Percentiles rank a stretch among this genome's conserved stretches.
Conservation (phyloP, 2,113 vertebrate species). For the Actenoides lindsayi region DNA sequence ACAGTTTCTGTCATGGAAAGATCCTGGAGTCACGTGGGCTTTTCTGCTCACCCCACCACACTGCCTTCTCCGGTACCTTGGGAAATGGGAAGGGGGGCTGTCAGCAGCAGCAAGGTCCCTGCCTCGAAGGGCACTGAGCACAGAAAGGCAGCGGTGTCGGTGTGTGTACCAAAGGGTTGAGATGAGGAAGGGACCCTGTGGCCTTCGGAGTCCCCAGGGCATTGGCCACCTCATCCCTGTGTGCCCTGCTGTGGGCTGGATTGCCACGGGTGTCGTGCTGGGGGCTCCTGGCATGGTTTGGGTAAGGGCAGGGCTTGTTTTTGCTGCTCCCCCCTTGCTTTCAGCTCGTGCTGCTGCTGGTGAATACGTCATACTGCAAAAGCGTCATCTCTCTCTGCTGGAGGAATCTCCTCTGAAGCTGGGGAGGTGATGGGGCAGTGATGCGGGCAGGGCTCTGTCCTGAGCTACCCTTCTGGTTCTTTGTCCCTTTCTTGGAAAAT, state of each 20-base stretch:
- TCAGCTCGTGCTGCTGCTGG: neutral
- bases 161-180: neutral
- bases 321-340: neutral
- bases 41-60: neutral
- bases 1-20: constrained; percentile 32
- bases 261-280: neutral
- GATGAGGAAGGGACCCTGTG: neutral
- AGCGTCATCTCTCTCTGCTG: neutral
- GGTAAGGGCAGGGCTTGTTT: neutral
- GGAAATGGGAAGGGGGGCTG: constrained; percentile 10
- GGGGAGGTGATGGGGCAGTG: neutral
- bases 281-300: neutral
- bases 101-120: neutral
- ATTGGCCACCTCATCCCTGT: rapidly evolving
- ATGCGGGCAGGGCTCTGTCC: neutral
- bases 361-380: neutral
- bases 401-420: neutral
- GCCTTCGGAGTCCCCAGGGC: neutral
- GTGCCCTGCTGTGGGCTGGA: rapidly evolving
- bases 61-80: neutral
- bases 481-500: neutral
- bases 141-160: rapidly evolving
- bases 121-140: rapidly evolving
- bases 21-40: constrained; percentile 30
- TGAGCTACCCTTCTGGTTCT: neutral